Evolutionary conservation across 2,888 invertebrate genomes (phyloP), one percentile per base, ranked within the genome.

Genomic region (Malthinus seriepunctatus): DNA sequence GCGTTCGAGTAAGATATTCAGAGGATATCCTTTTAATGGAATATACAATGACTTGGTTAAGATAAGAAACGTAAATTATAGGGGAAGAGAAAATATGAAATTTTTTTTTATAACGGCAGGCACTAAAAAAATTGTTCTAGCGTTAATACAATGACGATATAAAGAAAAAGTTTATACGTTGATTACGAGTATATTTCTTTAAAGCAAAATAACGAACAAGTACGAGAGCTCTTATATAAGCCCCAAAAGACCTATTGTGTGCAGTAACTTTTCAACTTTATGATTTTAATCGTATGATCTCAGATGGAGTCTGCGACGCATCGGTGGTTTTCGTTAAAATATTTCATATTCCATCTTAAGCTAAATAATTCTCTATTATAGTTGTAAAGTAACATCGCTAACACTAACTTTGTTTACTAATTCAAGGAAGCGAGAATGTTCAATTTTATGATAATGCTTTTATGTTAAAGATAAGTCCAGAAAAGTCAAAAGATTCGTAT

Each of bases 191-290:
- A 32, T 38, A 45, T 47, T 35, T 34, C 39, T 49, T 35, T 45
- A 42, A 42, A 49, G 49, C 31, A 63, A 60, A 49, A 56, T 58
- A 44, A 23, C 52, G 23, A 23, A 23, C 23, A 23, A 23, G 23
- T 23, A 59, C 46, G 56, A 51, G 47, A 60, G 53, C 52, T 53
- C 49, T 51, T 55, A 60, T 52, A 62, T 62, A 63, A 60, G 62
- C 60, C 61, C 62, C 65, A 45, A 45, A 55, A 60, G 63, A 60
- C 60, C 57, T 56, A 65, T 63, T 62, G 63, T 63, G 63, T 64
- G 60, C 58, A 59, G 54, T 56, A 62, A 65, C 59, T 65, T 65
- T 58, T 56, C 56, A 63, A 65, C 63, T 65, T 63, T 63, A 65
- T 65, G 65, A 65, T 65, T 62, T 65, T 63, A 65, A 62, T 65